Conservation (phyloP, 2,888 invertebrate species). For the Isotomurus palustris region DNA sequence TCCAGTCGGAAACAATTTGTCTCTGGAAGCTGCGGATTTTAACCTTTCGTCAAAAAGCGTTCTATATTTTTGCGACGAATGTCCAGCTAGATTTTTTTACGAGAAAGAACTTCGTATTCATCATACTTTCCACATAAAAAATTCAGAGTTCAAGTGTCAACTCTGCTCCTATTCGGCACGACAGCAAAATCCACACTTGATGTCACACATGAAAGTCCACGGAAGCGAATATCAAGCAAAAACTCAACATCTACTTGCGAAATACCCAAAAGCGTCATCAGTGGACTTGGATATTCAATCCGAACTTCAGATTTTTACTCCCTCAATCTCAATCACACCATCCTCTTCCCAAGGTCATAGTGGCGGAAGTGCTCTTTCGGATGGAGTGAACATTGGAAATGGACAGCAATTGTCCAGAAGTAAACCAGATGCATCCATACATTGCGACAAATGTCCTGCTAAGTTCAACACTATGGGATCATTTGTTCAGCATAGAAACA, state of each 20-base stretch:
- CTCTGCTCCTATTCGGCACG: constrained; percentile 72
- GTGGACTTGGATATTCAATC: constrained; percentile 3
- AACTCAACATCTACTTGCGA: constrained; percentile 41
- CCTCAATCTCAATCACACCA: neutral
- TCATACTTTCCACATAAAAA: constrained; percentile 63
- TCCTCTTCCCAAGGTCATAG: neutral
- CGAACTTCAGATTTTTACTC: neutral
- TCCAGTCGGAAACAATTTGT: no score
- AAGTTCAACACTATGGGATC: constrained; percentile 68
- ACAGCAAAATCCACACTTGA: constrained; percentile 62
- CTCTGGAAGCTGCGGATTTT: neutral
- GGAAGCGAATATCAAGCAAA: constrained; percentile 65
- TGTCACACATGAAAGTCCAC: constrained; percentile 68
- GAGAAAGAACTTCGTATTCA: constrained; percentile 70
- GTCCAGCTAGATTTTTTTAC: constrained; percentile 77
- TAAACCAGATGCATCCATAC: constrained; percentile 15
- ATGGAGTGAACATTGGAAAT: neutral
- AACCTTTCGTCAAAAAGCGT: constrained; percentile 26
- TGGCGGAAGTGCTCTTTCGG: neutral
- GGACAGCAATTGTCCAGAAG: neutral
- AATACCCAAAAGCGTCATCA: constrained; percentile 10
- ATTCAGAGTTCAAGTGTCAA: constrained; percentile 64
- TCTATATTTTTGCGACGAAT: constrained; percentile 69
- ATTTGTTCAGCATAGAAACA: constrained; percentile 63
- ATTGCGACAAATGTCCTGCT: constrained; percentile 58